Base-by-base conservation (phyloP, 2,888 invertebrate genomes). In the Plutella xylostella region DNA sequence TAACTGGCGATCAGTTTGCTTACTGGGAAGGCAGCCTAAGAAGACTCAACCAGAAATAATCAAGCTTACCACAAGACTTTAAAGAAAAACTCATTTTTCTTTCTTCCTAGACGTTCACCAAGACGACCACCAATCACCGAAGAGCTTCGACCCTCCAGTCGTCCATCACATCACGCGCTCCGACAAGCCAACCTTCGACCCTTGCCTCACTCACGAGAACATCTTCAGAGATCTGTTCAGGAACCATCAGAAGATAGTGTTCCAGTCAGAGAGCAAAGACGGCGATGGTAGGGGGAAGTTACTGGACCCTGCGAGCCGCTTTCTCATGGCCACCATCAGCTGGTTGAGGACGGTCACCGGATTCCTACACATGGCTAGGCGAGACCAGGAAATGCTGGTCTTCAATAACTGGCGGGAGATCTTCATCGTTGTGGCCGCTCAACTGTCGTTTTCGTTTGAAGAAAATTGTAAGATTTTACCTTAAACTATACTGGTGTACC, bases 321-420 rank as follows among this genome's bases (percentile, higher is more conserved):
- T 95, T 22, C 72, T 95, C 19, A 92, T 93, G 56, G 79, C 92
- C 28, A 87, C 91, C 0, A 89, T 94, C 1, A 90, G 91, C 65
- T 95, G 94, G 94, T 88, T 92, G 1, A 86, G 90, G 53, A 90
- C 89, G 42, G 89, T 94, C 42, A 89, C 91, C 0, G 89, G 92
- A 1, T 94, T 93, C 65, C 70, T 89, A 14, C 90, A 92, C 65
- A 86, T 92, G 53, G 66, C 69, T 42, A 53, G 56, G 1, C 52
- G 87, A 40, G 94, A 94, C 57, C 94, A 93, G 63, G 87, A 88
- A 0, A 85, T 87, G 42, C 80, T 95, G 31, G 72, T 95, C 43
- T 90, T 92, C 58, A 90, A 89, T 61, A 90, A 92, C 22, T 95
- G 95, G 95, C 90, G 89, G 57, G 94, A 94, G 64, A 72, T 95